Evolutionary conservation across 2,888 invertebrate species (phyloP), one percentile per base, ranked within the genome.

Genomic region (Macropis europaea): DNA sequence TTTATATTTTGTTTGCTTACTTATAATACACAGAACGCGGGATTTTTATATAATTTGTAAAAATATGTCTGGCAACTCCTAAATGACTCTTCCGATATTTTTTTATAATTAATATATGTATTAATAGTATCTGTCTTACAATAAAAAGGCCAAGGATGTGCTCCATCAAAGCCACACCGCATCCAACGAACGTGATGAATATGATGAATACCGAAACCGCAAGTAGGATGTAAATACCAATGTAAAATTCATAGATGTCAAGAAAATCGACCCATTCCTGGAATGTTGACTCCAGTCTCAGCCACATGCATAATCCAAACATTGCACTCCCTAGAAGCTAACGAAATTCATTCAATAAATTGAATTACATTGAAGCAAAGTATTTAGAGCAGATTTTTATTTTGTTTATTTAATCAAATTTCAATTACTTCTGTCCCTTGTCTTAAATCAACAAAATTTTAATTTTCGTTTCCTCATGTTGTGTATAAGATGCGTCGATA

Each of bases 211-310:
- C 90, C 0, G 96, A 93, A 0, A 92, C 92, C 50, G 94, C 92
- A 62, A 97, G 93, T 72, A 97, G 92, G 70, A 97, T 92, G 88
- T 97, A 97, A 81, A 96, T 92, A 1, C 97, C 97, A 71, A 94
- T 95, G 91, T 96, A 97, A 90, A 95, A 96, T 69, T 94, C 92
- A 75, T 94, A 91, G 43, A 97, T 93, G 66, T 95, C 92, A 71
- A 97, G 90, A 67, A 94, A 93, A 47, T 92, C 92, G 79, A 97
- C 93, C 95, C 96, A 97, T 83, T 96, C 95, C 84, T 94, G 94
- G 86, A 97, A 95, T 2, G 95, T 95, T 0, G 94, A 93, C 84
- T 97, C 97, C 60, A 95, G 92, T 80, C 95, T 92, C 77, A 97
- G 92, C 96, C 97, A 97, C 56, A 97, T 91, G 67, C 95, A 94